A percentile compares a stretch with the other conserved stretches of the same genome.
Evolutionary conservation across 2,797 vertebrate species (phyloP).

Genomic region (Cephalopachus bancanus): DNA sequence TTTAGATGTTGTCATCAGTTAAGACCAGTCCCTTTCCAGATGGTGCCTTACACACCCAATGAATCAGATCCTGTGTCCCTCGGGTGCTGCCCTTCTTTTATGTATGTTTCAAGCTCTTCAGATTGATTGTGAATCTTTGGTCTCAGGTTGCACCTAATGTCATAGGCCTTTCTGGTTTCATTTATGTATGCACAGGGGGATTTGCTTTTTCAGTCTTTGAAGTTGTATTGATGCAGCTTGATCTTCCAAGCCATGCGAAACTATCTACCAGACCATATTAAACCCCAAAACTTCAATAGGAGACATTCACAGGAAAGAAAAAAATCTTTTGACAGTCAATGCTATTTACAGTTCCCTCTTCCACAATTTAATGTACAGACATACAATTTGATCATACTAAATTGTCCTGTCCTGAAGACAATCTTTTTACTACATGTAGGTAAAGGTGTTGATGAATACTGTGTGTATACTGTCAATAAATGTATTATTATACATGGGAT

Average conservation of each 20-base stretch:
- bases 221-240: neutral
- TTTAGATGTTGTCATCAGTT: constrained; percentile 63
- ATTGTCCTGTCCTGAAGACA: constrained; percentile 56
- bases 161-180: constrained; percentile 72
- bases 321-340: neutral
- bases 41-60: constrained; percentile 49
- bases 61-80: neutral
- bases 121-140: constrained; percentile 73
- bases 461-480: neutral
- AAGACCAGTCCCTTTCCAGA: constrained; percentile 68
- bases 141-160: constrained; percentile 41
- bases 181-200: constrained; percentile 48
- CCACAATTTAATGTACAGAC: neutral
- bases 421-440: constrained; percentile 12
- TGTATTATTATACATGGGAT: neutral
- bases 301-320: neutral
- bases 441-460: constrained; percentile 11
- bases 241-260: constrained; percentile 51
- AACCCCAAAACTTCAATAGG: neutral
- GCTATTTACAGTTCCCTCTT: constrained; percentile 53
- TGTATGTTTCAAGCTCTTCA: constrained; percentile 32
- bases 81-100: constrained; percentile 19
- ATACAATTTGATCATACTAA: neutral
- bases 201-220: constrained; percentile 73
- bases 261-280: constrained; percentile 18